phyloP scores from a whole-genome alignment of 2,888 invertebrate genomes.

The Fabriciana adippe region DNA sequence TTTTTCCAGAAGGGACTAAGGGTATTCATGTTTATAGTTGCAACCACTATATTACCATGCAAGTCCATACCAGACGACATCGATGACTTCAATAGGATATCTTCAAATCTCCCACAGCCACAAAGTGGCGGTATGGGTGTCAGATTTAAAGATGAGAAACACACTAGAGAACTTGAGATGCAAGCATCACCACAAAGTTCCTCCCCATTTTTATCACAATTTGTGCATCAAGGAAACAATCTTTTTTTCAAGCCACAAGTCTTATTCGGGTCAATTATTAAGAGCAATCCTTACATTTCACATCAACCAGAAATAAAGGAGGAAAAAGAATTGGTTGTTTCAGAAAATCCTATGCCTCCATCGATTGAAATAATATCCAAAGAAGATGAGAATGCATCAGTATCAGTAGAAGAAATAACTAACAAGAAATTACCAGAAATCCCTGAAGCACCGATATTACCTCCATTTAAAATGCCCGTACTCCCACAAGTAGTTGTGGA shows the following conservation, averaged over 20 bases:
- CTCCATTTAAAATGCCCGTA: slow-evolving; percentile 19
- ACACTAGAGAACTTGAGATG: not conserved
- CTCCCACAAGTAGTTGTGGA: slow-evolving; percentile 22
- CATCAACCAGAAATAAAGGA: slow-evolving; percentile 3
- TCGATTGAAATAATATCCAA: not conserved
- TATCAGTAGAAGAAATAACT: not conserved
- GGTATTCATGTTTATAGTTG: slow-evolving; percentile 17
- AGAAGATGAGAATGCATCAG: not conserved
- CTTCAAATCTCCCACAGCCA: slow-evolving; percentile 1
- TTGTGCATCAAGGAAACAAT: slow-evolving; percentile 53
- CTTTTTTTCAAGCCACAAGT: slow-evolving; percentile 52
- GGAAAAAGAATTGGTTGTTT: not conserved
- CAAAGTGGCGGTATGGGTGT: not conserved
- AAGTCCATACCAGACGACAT: slow-evolving; percentile 21
- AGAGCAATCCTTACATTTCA: slow-evolving; percentile 14
- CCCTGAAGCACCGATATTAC: slow-evolving; percentile 24
- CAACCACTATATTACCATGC: slow-evolving; percentile 11
- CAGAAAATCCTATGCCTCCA: not conserved
- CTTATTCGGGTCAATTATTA: slow-evolving; percentile 27
- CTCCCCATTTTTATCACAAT: slow-evolving; percentile 38
- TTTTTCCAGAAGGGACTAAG: slow-evolving; percentile 16
- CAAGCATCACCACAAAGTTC: slow-evolving; percentile 1
- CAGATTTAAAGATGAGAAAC: slow-evolving; percentile 17
- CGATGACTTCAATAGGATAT: slow-evolving; percentile 26
- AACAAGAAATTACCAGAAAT: slow-evolving; percentile 6